Conservation (phyloP, 2,888 invertebrate genomes). For the Idaea dimidiata region DNA sequence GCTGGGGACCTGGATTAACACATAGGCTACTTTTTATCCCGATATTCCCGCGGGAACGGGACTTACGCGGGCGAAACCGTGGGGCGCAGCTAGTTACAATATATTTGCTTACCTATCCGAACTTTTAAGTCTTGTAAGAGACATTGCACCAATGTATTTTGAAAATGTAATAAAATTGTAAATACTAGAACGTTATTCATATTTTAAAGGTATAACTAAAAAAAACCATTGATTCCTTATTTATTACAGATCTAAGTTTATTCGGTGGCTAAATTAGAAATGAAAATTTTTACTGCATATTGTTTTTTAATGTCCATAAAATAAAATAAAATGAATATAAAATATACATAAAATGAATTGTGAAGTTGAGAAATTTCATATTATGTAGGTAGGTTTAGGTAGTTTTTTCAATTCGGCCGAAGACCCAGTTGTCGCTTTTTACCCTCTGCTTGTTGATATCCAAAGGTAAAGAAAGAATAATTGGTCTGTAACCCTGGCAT, state of each 20-base stretch:
- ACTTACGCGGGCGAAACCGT: too few relatives aligned
- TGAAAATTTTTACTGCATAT: neutral
- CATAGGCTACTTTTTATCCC: too few relatives aligned
- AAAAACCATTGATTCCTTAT: neutral
- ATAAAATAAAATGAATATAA: too few relatives aligned
- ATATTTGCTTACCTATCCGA: conserved; percentile 46
- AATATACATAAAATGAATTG: neutral
- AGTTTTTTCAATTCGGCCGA: too few relatives aligned
- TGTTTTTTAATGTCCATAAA: neutral
- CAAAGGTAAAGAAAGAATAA: too few relatives aligned
- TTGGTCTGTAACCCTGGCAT: too few relatives aligned
- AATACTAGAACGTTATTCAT: conserved; percentile 14
- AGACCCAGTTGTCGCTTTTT: too few relatives aligned
- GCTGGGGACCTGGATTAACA: too few relatives aligned
- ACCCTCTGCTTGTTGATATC: too few relatives aligned
- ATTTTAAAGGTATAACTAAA: neutral
- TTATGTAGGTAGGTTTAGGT: too few relatives aligned
- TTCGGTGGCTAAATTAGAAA: neutral
- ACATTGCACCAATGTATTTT: conserved; percentile 42
- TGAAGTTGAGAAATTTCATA: neutral
- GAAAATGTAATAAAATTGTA: conserved; percentile 32
- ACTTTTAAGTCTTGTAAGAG: conserved; percentile 52
- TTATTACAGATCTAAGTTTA: neutral
- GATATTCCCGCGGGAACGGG: too few relatives aligned
- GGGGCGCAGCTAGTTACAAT: too few relatives aligned